phyloP scores from a whole-genome alignment of 1,140 invertebrate species.

The Drosophila orosa region DNA sequence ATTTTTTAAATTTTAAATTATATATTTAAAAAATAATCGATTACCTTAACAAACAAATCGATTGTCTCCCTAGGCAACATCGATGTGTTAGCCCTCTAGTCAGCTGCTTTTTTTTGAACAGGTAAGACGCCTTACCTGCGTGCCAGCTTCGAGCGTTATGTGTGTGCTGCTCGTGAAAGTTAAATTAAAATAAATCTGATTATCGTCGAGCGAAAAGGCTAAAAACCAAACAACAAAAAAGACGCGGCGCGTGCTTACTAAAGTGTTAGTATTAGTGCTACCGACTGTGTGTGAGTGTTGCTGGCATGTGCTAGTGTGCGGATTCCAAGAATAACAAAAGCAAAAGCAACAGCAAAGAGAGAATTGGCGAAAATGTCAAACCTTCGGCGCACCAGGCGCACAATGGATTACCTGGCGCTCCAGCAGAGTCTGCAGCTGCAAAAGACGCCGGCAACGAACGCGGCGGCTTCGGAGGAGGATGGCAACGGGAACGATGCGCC shows the following conservation, averaged over 20 bases:
- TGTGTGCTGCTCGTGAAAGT: constrained; percentile 44
- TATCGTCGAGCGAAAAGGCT: constrained; percentile 24
- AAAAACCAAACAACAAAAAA: constrained; percentile 36
- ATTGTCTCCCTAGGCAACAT: neutral
- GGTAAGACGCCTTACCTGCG: constrained; percentile 39
- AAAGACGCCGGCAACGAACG: constrained; percentile 43
- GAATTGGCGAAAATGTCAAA: constrained; percentile 60
- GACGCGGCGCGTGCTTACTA: constrained; percentile 40
- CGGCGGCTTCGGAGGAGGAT: constrained; percentile 12
- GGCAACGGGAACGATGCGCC: constrained; percentile 28
- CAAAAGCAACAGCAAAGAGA: constrained; percentile 29
- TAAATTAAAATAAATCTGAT: constrained; percentile 56
- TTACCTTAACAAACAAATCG: neutral
- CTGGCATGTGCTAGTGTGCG: constrained; percentile 24
- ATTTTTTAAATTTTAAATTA: neutral
- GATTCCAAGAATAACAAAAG: constrained; percentile 64
- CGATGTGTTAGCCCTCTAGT: constrained; percentile 1
- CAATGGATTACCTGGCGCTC: constrained; percentile 70
- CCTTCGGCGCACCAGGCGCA: constrained; percentile 63
- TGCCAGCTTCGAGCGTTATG: constrained; percentile 20
- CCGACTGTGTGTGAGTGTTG: constrained; percentile 14
- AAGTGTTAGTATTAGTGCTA: constrained; percentile 28
- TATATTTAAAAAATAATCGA: neutral
- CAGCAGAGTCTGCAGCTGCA: constrained; percentile 58
- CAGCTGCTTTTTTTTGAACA: constrained; percentile 28